Percentiles rank a stretch among this genome's conserved stretches.
Conservation (phyloP, 2,888 invertebrate genomes). For the Matsumyia berberina region DNA sequence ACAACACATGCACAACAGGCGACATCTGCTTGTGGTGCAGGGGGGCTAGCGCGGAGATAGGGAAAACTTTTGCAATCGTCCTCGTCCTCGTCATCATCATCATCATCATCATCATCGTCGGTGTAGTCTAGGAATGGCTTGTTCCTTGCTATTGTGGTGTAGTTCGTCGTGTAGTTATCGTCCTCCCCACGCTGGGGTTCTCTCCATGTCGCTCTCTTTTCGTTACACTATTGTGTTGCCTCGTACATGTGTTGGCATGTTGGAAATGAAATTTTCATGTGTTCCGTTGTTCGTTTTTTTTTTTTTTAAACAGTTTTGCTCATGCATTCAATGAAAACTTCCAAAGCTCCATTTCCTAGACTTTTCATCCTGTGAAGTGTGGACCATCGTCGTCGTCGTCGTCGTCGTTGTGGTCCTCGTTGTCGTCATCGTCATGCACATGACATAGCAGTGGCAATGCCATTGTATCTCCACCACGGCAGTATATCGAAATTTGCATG, state of each 20-base stretch:
- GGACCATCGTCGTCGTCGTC: conserved; percentile 31
- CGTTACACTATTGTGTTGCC: conserved; percentile 51
- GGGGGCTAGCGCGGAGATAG: conserved; percentile 9
- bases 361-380: conserved; percentile 37
- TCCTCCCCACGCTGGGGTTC: conserved; percentile 4
- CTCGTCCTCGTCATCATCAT: conserved; percentile 25
- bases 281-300: conserved; percentile 31
- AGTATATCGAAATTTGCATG: conserved; percentile 26
- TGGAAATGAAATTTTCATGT: conserved; percentile 68
- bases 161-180: conserved; percentile 47
- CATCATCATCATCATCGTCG: conserved; percentile 3
- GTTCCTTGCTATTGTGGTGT: conserved; percentile 54
- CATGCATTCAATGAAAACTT: conserved; percentile 39
- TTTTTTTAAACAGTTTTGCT: conserved; percentile 1
- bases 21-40: not conserved
- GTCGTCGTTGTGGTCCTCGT: conserved; percentile 2
- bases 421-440: conserved; percentile 20
- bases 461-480: not conserved
- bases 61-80: conserved; percentile 52
- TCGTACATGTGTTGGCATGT: conserved; percentile 63
- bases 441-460: no score
- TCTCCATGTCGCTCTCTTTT: conserved; percentile 16
- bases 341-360: conserved; percentile 60
- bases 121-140: conserved; percentile 3
- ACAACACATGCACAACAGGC: conserved; percentile 20